Base-by-base conservation (phyloP, 2,797 vertebrate genomes). In the Acanthis flammea region DNA sequence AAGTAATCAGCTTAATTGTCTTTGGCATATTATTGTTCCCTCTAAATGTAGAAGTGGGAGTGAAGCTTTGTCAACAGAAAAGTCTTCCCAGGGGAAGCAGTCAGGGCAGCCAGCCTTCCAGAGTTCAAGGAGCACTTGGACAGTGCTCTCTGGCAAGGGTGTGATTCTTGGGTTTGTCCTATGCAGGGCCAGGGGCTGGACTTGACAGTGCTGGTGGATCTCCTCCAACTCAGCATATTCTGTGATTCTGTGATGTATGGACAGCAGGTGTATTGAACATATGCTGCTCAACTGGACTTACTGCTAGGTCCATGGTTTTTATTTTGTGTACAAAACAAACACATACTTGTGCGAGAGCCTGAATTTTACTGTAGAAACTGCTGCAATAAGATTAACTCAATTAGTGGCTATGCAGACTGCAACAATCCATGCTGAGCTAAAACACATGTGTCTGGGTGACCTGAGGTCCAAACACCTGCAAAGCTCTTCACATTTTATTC, bases 391-490 rank as follows among this genome's bases (percentile, higher is more conserved):
- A 91, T 90, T 94, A 87, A 86, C 24, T 82, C 78, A 85, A 57
- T 87, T 84, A 87, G 63, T 21, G 11, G 12, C n/a, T 57, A 1
- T 57, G 42, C 35, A 92, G 77, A 67, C 33, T 87, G 45, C 60
- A 47, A 24, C 45, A 68, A 30, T 47, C 33, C 81, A 25, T 1
- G 2, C 76, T 95, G 83, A 94, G 24, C 35, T 86, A 76, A 94
- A 93, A 50, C 88, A 95, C 42, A 66, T 65, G 68, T 95, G 73
- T 72, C 53, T 75, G 62, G 7, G 42, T 78, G 74, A 87, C 84
- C 67, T 60, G 45, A 27, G 12, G 50, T 77, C 60, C 83, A 85
- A 85, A 54, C 92, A 96, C 88, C 93, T 96, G 81, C 92, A 93
- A 92, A 83, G 27, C 33, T 51, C 42, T 79, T 86, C 81, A 25